Evolutionary conservation across 2,797 vertebrate species (phyloP), one percentile per base, ranked within the genome.

Genomic region (Sitta carolinensis): DNA sequence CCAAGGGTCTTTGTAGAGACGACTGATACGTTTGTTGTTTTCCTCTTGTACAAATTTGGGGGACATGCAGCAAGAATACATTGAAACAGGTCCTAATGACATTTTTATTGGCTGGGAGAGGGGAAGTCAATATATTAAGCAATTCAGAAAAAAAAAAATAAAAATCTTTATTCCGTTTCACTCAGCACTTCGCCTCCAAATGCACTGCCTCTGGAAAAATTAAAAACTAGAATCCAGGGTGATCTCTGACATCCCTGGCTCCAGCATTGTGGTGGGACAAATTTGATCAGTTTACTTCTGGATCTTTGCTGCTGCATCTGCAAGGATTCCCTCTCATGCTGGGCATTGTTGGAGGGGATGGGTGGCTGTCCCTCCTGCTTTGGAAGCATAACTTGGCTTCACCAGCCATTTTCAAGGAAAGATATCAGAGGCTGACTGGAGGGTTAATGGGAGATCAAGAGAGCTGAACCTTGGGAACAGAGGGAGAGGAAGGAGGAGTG

Each of bases 241-340:
- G 66, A 62, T 21, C n/a, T 72, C 40, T 79, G 80, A 52, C 13
- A 25, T 72, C 29, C 15, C 57, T 43, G 50, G 32, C 25, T 55
- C 22, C 48, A 13, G 48, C 0, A 2, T 8, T 69, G 25, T 62
- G 8, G 34, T 18, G 23, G 55, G 70, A 58, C 16, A 72, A 29
- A 58, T 55, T 48, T 89, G 13, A 25, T 29, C 10, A 52, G 17
- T 54, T 87, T 54, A 7, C 5, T 58, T 72, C 30, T 62, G 63
- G 16, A 17, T 77, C 55, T 48, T 62, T 55, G 25, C 48, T 61
- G 40, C 19, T 62, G 18, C 3, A 2, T 30, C 36, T 26, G 58
- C 7, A 23, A 72, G 48, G 48, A 32, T 73, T 84, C 30, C 22
- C 36, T 25, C 2, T 52, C 1, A 0, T 1, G 0, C 3, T 43